Base-by-base conservation (phyloP, 2,797 vertebrate genomes). In the Cyprinella venusta region DNA sequence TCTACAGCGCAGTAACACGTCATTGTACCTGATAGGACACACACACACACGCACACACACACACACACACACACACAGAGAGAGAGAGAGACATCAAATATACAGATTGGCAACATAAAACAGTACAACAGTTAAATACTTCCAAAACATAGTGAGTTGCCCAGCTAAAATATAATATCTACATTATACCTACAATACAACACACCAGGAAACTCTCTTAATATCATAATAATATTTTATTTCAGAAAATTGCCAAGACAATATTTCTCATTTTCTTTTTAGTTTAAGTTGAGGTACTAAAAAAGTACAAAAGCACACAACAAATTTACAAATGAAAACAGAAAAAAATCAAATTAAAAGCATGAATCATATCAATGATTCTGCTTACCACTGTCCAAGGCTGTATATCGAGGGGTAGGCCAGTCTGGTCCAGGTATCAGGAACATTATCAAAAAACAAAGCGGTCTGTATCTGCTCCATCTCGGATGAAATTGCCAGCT, bases 401-500 rank as follows among this genome's bases (percentile, higher is more conserved):
- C 93, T 94, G 93, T 94, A 95, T 85, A 91, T 96, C 89, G 98
- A 98, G 87, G 97, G 97, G 92, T 98, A 97, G 88, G 95, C 95
- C 90, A 95, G 94, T 90, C 94, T 95, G 90, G 94, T 94, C 96
- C 96, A 96, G 91, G 95, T 96, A 90, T 97, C 96, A 63, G 97
- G 95, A 93, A 98, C 97, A 88, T 97, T 96, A 94, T 98, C 90
- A 90, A 96, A 96, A 95, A 97, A 97, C 92, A 97, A 93, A 88
- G 96, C 96, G 89, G 95, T 94, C 94, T 98, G 96, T 88, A 97
- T 94, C 94, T 95, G 95, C 92, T 98, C 96, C 94, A 97, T 98
- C 95, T 97, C 95, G 75, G 95, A 95, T 90, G 97, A 98, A 92
- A 99, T 95, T 89, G 97, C 97, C 93, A 98, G 94, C 92, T 99